Evolutionary conservation across 2,797 vertebrate genomes (phyloP).

Genomic region (Mus caroli): DNA sequence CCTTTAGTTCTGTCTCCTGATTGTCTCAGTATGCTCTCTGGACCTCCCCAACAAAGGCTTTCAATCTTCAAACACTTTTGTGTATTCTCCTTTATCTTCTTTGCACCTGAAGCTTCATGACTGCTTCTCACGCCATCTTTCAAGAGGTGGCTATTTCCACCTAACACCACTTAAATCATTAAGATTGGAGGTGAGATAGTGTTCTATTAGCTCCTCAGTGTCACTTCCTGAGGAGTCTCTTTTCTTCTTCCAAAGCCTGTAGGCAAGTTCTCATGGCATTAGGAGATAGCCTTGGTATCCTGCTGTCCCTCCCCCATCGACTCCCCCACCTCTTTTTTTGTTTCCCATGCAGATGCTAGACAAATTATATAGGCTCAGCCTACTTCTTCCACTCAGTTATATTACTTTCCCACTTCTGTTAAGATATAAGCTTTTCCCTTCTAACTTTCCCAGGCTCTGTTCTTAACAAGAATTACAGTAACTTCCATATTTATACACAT

Average conservation of each 20-base stretch:
- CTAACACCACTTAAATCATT: neutral
- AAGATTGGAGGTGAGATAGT: neutral
- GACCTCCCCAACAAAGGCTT: neutral
- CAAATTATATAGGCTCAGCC: neutral
- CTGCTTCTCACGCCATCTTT: neutral
- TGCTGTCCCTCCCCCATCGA: too few species aligned
- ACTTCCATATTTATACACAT: neutral
- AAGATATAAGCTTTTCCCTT: neutral
- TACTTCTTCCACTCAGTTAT: neutral
- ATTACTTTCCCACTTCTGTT: neutral
- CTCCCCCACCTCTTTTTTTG: neutral
- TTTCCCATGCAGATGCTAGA: neutral
- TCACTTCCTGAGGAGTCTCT: neutral
- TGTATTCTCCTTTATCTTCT: neutral
- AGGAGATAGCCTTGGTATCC: neutral
- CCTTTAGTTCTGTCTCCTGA: neutral
- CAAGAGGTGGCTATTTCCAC: slow-evolving; percentile 11
- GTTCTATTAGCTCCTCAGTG: neutral
- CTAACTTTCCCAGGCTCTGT: neutral
- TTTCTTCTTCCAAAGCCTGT: neutral
- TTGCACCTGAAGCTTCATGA: slow-evolving; percentile 6
- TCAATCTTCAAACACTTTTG: neutral
- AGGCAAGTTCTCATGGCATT: neutral
- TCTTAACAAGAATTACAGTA: neutral
- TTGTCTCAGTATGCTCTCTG: neutral